Evolutionary conservation across 2,797 vertebrate species (phyloP).

Genomic region (Tympanoctomys barrerae): DNA sequence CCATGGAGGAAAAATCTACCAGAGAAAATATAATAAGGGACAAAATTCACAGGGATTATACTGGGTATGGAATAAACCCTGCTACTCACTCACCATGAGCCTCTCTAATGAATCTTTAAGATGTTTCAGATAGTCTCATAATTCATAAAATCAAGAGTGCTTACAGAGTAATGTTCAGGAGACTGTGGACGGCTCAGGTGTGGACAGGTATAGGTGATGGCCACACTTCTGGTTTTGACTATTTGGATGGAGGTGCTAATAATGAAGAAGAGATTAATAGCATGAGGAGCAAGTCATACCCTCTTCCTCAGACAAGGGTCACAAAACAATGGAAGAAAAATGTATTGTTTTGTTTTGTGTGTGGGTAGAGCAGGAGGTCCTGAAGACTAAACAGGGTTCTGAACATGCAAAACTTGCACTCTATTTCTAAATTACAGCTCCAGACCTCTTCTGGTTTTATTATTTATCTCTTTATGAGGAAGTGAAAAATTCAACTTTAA

Average conservation of each 20-base stretch:
- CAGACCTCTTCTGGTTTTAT: background rate
- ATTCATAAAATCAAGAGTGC: background rate
- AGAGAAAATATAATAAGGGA: background rate
- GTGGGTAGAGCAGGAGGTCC: background rate
- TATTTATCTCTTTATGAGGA: background rate
- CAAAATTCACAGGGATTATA: background rate
- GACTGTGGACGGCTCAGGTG: background rate
- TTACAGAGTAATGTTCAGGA: background rate
- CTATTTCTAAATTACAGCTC: background rate
- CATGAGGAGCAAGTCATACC: background rate
- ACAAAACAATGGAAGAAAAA: background rate
- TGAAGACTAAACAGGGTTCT: too few relatives aligned
- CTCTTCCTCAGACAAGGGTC: background rate
- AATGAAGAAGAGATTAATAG: background rate
- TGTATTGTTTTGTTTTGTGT: background rate
- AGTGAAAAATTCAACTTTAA: background rate
- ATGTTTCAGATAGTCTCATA: background rate
- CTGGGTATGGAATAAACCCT: background rate
- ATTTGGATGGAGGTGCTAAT: background rate
- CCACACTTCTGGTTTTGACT: constrained; percentile 26
- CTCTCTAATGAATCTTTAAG: background rate
- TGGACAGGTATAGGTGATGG: background rate
- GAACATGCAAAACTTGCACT: background rate
- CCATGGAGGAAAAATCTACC: background rate
- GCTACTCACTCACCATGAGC: background rate